These are phyloP conservation scores for Drosophila sordidula DNA, from an alignment of 2,888 invertebrate species.

Conservation along the genomic window DNA sequence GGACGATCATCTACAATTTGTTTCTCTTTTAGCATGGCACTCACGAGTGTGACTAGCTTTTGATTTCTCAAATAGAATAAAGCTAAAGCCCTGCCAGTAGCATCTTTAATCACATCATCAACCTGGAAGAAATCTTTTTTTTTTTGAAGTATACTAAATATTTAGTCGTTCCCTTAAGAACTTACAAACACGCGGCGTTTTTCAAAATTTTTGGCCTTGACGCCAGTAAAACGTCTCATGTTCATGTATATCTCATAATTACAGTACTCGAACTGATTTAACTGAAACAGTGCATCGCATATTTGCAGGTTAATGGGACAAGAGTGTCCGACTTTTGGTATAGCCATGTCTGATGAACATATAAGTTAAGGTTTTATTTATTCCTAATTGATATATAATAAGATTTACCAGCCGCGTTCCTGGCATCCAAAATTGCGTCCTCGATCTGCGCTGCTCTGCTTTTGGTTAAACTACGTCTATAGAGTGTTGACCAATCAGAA, in stretches of 20 bases:
- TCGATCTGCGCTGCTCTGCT: constrained; percentile 73
- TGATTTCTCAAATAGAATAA: constrained; percentile 74
- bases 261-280: constrained; percentile 78
- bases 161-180: not conserved
- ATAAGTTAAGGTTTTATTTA: too few relatives aligned
- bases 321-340: constrained; percentile 52
- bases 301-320: constrained; percentile 79
- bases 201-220: constrained; percentile 70
- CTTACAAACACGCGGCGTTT: constrained; percentile 71
- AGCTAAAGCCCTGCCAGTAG: constrained; percentile 72
- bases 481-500: constrained; percentile 71
- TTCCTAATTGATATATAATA: too few relatives aligned
- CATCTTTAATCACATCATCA: constrained; percentile 76
- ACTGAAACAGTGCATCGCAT: constrained; percentile 78
- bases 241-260: constrained; percentile 69
- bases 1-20: constrained; percentile 71
- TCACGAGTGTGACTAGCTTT: constrained; percentile 63
- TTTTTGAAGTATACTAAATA: not conserved
- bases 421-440: constrained; percentile 70
- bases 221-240: constrained; percentile 69
- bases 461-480: constrained; percentile 76
- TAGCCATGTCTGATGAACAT: constrained; percentile 12
- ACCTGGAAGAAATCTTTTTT: constrained; percentile 53
- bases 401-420: constrained; percentile 69
- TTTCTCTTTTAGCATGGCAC: constrained; percentile 52